phyloP scores from a whole-genome alignment of 2,797 vertebrate genomes.

The Dromococcyx pavoninus region DNA sequence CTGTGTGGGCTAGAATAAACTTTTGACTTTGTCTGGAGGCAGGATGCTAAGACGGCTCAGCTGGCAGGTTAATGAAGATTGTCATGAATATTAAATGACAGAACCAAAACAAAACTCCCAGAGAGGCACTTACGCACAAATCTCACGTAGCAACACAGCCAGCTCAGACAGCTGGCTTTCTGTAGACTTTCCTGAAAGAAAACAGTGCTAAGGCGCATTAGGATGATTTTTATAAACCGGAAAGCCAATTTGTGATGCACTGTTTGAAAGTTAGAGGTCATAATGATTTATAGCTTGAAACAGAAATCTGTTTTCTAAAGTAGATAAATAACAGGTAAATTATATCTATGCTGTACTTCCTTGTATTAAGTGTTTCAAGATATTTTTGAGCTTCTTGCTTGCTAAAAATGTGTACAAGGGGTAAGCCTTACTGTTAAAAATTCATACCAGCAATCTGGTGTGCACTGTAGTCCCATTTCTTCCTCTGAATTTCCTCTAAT shows the following conservation, averaged over 20 bases:
- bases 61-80: constrained; percentile 37
- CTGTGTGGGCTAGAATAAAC: constrained; percentile 11
- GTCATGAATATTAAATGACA: constrained; percentile 58
- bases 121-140: neutral
- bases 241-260: neutral
- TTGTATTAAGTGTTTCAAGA: neutral
- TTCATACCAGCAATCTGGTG: neutral
- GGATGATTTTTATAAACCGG: constrained; percentile 23
- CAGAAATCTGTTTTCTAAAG: constrained; percentile 3
- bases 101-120: constrained; percentile 52
- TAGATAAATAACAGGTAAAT: neutral
- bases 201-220: neutral
- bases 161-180: constrained; percentile 37
- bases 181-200: constrained; percentile 13
- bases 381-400: neutral
- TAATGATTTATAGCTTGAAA: constrained; percentile 35
- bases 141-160: neutral
- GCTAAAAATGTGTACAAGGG: neutral
- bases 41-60: neutral
- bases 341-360: neutral
- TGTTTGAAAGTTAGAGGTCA: constrained; percentile 19
- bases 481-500: neutral
- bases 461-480: neutral
- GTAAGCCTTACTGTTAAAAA: neutral
- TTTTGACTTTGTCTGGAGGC: constrained; percentile 14